These are phyloP conservation scores for Cinclus cinclus DNA, from an alignment of 2,113 vertebrate species.

Conservation along the genomic window DNA sequence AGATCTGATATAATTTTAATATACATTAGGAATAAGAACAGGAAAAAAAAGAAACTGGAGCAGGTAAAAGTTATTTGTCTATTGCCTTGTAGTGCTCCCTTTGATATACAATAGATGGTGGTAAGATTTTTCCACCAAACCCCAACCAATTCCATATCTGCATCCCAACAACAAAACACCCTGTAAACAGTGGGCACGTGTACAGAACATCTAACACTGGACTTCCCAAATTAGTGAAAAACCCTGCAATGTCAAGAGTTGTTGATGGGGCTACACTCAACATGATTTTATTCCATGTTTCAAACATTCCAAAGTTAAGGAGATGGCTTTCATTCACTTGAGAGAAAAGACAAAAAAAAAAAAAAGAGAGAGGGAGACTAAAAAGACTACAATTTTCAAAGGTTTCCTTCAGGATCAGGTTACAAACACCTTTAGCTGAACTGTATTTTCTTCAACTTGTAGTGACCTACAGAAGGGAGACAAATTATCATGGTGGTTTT, in stretches of 20 bases:
- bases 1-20: slow-evolving; percentile 46
- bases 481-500: background rate
- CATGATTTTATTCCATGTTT: background rate
- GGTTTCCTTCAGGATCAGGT: background rate
- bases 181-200: background rate
- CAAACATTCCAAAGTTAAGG: background rate
- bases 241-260: background rate
- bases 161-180: background rate
- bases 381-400: background rate
- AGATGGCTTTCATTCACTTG: background rate
- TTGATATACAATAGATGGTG: background rate
- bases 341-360: too few relatives aligned
- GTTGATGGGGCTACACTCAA: background rate
- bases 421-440: background rate
- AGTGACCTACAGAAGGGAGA: background rate
- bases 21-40: background rate
- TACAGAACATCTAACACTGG: background rate
- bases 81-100: background rate
- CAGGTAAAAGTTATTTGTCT: background rate
- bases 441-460: background rate
- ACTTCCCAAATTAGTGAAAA: background rate
- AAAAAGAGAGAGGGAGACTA: too few relatives aligned
- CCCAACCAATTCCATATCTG: background rate
- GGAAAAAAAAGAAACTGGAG: background rate
- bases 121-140: background rate